phyloP scores from a whole-genome alignment of 2,888 invertebrate species.

The Phlogophora meticulosa region DNA sequence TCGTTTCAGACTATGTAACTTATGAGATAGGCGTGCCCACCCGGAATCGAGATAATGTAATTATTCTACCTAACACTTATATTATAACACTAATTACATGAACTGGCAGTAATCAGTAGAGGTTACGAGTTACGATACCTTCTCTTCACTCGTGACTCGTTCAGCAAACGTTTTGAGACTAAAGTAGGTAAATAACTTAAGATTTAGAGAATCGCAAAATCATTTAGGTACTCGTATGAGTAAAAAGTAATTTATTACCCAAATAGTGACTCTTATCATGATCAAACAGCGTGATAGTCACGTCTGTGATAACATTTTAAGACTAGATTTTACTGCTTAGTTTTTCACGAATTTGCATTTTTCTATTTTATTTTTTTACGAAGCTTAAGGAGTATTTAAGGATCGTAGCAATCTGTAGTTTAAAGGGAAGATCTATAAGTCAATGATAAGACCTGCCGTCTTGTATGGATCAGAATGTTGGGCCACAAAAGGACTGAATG shows the following conservation, averaged over 20 bases:
- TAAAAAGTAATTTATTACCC: background rate
- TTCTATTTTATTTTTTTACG: too few species aligned
- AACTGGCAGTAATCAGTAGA: constrained; percentile 21
- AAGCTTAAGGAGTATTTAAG: too few species aligned
- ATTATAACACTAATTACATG: background rate
- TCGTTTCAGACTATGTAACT: constrained; percentile 13
- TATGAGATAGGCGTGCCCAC: constrained; percentile 9
- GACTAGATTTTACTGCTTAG: too few species aligned
- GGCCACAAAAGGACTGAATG: too few species aligned
- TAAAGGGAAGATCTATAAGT: too few species aligned
- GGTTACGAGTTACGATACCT: constrained; percentile 15
- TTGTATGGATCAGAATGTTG: too few species aligned
- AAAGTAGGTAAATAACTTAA: background rate
- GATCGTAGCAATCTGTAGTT: too few species aligned
- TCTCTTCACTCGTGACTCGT: constrained; percentile 5
- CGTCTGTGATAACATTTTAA: constrained; percentile 16
- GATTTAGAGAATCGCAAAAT: too few species aligned
- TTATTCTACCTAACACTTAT: constrained; percentile 15
- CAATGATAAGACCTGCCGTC: too few species aligned
- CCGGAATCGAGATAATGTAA: constrained; percentile 41
- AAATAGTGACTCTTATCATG: constrained; percentile 19
- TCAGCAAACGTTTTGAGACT: background rate
- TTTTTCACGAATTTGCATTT: too few species aligned
- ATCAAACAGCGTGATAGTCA: constrained; percentile 23
- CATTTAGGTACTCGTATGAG: too few species aligned